phyloP scores from a whole-genome alignment of 1,140 invertebrate genomes.

The Ceratosolen fusciceps region DNA sequence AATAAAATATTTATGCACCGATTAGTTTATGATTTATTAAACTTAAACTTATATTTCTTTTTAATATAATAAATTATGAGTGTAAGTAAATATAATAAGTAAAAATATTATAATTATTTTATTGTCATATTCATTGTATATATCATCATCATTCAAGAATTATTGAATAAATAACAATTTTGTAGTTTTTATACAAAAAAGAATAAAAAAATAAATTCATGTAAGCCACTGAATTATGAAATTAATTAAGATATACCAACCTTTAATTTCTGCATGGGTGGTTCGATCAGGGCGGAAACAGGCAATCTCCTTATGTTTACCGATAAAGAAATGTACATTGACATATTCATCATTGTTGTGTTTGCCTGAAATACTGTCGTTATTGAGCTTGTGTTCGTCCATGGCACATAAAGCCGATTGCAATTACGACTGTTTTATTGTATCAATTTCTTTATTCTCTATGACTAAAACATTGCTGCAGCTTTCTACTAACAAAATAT shows the following conservation, averaged over 20 bases:
- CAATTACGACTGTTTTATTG: neutral
- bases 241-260: constrained; percentile 50
- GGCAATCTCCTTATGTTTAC: constrained; percentile 71
- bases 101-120: too few relatives aligned
- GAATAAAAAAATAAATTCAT: too few relatives aligned
- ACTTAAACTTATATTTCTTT: too few relatives aligned
- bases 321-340: constrained; percentile 71
- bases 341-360: constrained; percentile 62
- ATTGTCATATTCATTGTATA: too few relatives aligned
- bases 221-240: too few relatives aligned
- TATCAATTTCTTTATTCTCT: neutral
- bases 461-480: neutral
- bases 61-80: too few relatives aligned
- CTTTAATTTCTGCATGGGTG: constrained; percentile 68
- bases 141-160: too few relatives aligned
- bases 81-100: too few relatives aligned
- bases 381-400: constrained; percentile 64
- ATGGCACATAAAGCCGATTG: constrained; percentile 58
- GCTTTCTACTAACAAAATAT: constrained; percentile 54
- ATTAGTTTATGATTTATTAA: too few relatives aligned
- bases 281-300: constrained; percentile 70
- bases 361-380: constrained; percentile 60
- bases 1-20: too few relatives aligned
- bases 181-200: too few relatives aligned
- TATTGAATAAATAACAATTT: too few relatives aligned